Base-by-base conservation (phyloP, 2,888 invertebrate genomes). In the Alentia gelatinosa region DNA sequence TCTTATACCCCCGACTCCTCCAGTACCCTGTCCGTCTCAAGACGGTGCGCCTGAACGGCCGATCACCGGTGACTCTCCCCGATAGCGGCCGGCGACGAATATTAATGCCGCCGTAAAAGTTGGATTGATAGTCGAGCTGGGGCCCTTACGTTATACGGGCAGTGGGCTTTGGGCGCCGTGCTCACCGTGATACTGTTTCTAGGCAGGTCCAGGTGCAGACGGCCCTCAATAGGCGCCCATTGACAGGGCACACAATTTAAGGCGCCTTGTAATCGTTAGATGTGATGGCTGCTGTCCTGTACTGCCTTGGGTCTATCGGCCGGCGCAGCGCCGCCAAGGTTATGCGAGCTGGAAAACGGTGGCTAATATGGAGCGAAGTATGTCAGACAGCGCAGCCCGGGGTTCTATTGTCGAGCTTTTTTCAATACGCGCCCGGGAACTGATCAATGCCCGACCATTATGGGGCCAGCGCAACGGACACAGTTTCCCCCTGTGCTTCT, bases 51-150 rank as follows among this genome's bases (percentile, higher is more conserved):
- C 68, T 26, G 30, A 68, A 68, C 68, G 26, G n/a, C 30, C 12
- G 68, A 68, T 68, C 68, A 68, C 68, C 68, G 30, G 68, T 68
- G 68, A n/a, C 30, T 26, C 30, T 19, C 68, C 4, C 68, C 23
- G 68, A 68, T 68, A 68, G 83, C 35, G 40, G 37, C 83, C 83
- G 26, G 4, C 19, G 83, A 30, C 23, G 83, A 83, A 83, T 83
- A 83, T 83, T 83, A 39, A 40, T 40, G 83, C 26, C 7, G 83
- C 83, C 39, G 83, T 83, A 83, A 83, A 83, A 40, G 40, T 40
- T 15, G 83, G 39, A 83, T 83, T 83, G 83, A 83, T 83, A 39
- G 83, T 40, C 83, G 39, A 83, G 83, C n/a, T 56, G 83, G 83
- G 83, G 40, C 37, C 40, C 83, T 26, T 83, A 83, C 35, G 83